Evolutionary conservation across 2,113 vertebrate species (phyloP).

Genomic region (Argyrosomus japonicus): DNA sequence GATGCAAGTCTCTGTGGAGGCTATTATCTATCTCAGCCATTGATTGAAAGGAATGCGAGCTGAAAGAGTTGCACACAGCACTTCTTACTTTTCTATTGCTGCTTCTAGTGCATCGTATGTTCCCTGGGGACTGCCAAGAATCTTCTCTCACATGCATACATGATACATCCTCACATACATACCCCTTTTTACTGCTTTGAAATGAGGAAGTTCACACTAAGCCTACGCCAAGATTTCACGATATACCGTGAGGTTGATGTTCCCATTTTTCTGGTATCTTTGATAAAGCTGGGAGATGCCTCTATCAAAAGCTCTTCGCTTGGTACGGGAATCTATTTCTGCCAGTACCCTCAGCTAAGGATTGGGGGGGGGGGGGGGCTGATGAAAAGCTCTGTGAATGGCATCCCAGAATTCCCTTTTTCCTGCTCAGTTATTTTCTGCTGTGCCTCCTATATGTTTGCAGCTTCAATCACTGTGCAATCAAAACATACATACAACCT

Average conservation of each 20-base stretch:
- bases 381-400: slow-evolving; percentile 59
- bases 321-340: slow-evolving; percentile 56
- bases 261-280: slow-evolving; percentile 54
- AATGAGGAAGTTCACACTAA: slow-evolving; percentile 33
- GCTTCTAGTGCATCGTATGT: slow-evolving; percentile 43
- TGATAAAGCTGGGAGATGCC: slow-evolving; percentile 60
- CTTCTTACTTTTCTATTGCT: slow-evolving; percentile 48
- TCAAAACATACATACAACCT: slow-evolving; percentile 56
- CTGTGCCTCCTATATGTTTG: slow-evolving; percentile 34
- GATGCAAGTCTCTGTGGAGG: slow-evolving; percentile 51
- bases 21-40: slow-evolving; percentile 62
- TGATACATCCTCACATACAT: slow-evolving; percentile 7
- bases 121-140: slow-evolving; percentile 29
- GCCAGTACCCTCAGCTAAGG: slow-evolving; percentile 48
- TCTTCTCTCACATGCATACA: slow-evolving; percentile 18
- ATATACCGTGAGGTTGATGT: slow-evolving; percentile 10
- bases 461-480: slow-evolving; percentile 48
- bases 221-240: slow-evolving; percentile 6
- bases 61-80: slow-evolving; percentile 52
- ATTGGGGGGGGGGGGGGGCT: neutral
- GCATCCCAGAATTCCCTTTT: slow-evolving; percentile 45
- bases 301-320: slow-evolving; percentile 63
- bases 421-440: slow-evolving; percentile 22
- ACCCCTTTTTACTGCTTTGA: slow-evolving; percentile 8
- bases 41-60: slow-evolving; percentile 58